A percentile compares a stretch with the other conserved stretches of the same genome.
These are phyloP conservation scores for Lasiurus borealis DNA, from an alignment of 2,113 vertebrate species.

Conservation along the genomic window DNA sequence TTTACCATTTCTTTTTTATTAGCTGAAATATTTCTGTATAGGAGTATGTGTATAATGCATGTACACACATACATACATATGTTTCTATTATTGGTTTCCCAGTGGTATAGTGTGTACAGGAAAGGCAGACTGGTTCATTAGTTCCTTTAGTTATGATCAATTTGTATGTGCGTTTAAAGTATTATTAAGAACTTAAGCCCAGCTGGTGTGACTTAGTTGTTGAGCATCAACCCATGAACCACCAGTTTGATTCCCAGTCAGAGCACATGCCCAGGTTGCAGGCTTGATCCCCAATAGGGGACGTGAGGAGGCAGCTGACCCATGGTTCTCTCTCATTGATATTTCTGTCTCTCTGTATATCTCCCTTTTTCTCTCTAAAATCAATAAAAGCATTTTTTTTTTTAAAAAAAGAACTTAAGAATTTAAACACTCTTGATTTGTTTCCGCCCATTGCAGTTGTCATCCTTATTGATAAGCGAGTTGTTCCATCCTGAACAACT, in stretches of 20 bases:
- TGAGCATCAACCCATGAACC: no score
- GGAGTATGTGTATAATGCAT: not conserved
- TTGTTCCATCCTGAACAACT: not conserved
- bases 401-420: no score
- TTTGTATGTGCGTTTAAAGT: not conserved
- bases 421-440: not conserved
- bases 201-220: no score
- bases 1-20: not conserved
- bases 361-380: no score
- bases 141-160: not conserved
- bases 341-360: no score
- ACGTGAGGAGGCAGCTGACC: no score
- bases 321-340: no score
- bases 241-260: no score
- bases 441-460: not conserved
- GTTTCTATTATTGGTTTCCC: not conserved
- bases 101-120: not conserved
- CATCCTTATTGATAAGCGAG: rapidly evolving
- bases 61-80: rapidly evolving
- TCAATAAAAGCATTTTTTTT: no score
- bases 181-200: not conserved
- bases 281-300: no score
- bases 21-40: not conserved
- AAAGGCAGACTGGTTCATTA: not conserved
- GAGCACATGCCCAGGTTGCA: no score